Evolutionary conservation across 2,797 vertebrate species (phyloP).

Genomic region (Typhlichthys subterraneus): DNA sequence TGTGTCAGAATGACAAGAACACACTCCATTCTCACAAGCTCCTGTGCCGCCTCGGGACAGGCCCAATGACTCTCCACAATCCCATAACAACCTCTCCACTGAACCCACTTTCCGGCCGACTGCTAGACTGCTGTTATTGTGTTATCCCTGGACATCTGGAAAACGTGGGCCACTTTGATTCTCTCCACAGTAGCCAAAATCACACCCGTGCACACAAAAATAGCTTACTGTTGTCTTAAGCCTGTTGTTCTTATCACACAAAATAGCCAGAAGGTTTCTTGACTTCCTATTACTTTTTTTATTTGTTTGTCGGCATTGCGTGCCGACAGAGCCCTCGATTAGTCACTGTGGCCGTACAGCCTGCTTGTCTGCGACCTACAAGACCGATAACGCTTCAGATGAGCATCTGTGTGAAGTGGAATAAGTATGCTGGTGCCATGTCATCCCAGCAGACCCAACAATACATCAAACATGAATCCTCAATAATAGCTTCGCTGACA

Average conservation of each 20-base stretch:
- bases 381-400: constrained; percentile 49
- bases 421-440: constrained; percentile 35
- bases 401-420: constrained; percentile 38
- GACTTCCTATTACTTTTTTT: constrained; percentile 5
- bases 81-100: constrained; percentile 63
- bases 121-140: constrained; percentile 58
- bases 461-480: constrained; percentile 75
- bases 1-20: constrained; percentile 36
- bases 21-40: constrained; percentile 53
- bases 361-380: constrained; percentile 30
- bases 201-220: constrained; percentile 64
- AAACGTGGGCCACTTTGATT: constrained; percentile 70
- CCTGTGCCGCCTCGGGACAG: constrained; percentile 39
- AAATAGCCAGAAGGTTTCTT: constrained; percentile 47
- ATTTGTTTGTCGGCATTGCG: constrained; percentile 22
- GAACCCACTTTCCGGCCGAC: constrained; percentile 46
- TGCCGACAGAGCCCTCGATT: constrained; percentile 47
- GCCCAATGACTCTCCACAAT: constrained; percentile 64
- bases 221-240: constrained; percentile 47
- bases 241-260: constrained; percentile 59
- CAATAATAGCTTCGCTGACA: constrained; percentile 73
- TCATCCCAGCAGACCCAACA: constrained; percentile 52
- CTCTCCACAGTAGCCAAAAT: constrained; percentile 58
- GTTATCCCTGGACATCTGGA: constrained; percentile 78
- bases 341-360: constrained; percentile 42